These are phyloP conservation scores for Microtus oregoni DNA, from an alignment of 2,113 vertebrate species.

Conservation along the genomic window DNA sequence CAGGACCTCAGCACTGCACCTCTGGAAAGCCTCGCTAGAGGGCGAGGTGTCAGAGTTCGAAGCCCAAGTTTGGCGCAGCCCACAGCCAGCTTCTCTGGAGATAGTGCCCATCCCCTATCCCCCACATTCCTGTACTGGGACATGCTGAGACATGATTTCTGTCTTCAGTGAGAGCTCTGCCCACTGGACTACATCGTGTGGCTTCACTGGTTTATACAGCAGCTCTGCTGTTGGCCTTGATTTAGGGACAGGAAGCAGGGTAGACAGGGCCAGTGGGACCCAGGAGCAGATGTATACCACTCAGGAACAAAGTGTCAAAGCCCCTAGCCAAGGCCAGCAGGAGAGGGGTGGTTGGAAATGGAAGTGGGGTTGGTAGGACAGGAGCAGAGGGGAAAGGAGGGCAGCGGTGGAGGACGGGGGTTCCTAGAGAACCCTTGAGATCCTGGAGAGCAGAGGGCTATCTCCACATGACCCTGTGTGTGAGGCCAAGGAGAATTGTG, in stretches of 20 bases:
- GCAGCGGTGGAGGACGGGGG: accelerated
- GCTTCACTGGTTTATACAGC: background rate
- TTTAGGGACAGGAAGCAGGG: background rate
- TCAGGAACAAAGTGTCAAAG: background rate
- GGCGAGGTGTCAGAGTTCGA: background rate
- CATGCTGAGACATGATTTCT: no score
- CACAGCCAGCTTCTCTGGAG: background rate
- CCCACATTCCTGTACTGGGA: background rate
- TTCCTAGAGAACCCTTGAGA: background rate
- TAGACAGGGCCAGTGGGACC: background rate
- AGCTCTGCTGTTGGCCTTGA: background rate
- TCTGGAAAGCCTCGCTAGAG: background rate
- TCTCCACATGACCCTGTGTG: background rate
- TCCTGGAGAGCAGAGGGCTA: no score
- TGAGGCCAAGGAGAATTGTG: background rate
- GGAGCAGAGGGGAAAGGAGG: background rate
- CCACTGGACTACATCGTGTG: background rate
- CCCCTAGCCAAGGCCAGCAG: background rate
- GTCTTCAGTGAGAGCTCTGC: background rate
- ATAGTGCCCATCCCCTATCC: background rate
- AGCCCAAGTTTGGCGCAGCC: background rate
- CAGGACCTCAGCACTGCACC: background rate
- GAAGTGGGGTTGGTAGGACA: background rate
- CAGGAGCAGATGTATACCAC: background rate
- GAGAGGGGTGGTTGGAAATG: background rate